Percentiles rank a stretch among this genome's conserved stretches.
These are phyloP conservation scores for Stenoptilia bipunctidactyla DNA, from an alignment of 2,888 invertebrate genomes.

Conservation along the genomic window DNA sequence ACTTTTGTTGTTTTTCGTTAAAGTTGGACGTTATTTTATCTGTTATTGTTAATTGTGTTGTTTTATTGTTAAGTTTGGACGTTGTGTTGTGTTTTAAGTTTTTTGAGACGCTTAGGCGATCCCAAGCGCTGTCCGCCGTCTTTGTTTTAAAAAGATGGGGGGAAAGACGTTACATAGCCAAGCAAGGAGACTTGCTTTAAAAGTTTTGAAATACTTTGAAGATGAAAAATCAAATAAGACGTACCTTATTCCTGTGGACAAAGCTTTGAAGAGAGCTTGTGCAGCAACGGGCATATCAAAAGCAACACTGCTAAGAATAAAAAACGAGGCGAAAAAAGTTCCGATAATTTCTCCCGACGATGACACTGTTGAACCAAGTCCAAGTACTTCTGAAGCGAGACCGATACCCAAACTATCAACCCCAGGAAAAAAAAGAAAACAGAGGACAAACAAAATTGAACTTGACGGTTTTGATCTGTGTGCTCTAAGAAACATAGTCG, in stretches of 20 bases:
- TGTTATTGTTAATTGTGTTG: not conserved
- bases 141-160: constrained; percentile 17
- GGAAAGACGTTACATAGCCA: constrained; percentile 7
- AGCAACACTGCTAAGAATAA: constrained; percentile 16
- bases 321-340: constrained; percentile 13
- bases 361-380: too few species aligned
- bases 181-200: not conserved
- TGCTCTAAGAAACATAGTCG: constrained; percentile 6
- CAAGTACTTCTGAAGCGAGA: not conserved
- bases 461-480: constrained; percentile 4
- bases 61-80: constrained; percentile 2
- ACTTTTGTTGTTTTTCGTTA: constrained; percentile 2
- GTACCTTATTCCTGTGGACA: constrained; percentile 15
- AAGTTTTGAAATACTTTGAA: not conserved
- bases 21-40: constrained; percentile 1
- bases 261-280: constrained; percentile 18
- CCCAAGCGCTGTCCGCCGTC: not conserved
- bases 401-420: not conserved
- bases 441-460: constrained; percentile 2
- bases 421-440: constrained; percentile 3
- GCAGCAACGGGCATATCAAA: constrained; percentile 19
- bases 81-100: constrained; percentile 1
- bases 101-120: constrained; percentile 2
- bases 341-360: not conserved
- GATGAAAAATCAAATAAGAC: constrained; percentile 9